Conservation (phyloP, 2,797 vertebrate species). For the Artibeus jamaicensis region DNA sequence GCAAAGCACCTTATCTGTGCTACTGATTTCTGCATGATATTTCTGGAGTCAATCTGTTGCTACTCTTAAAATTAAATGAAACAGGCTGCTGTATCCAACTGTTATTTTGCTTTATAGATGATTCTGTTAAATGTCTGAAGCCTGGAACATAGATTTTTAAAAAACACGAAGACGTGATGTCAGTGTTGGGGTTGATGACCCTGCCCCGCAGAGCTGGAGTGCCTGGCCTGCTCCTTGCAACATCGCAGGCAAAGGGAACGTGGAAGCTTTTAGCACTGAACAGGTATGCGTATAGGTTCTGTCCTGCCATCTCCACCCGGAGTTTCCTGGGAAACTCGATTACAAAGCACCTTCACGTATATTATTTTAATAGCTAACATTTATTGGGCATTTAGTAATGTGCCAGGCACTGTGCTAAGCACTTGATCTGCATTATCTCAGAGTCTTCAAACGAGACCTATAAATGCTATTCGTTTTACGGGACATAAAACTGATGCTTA, state of each 20-base stretch:
- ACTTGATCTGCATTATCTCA: neutral
- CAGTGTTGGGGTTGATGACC: neutral
- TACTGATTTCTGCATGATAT: constrained; percentile 28
- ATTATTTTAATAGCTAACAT: neutral
- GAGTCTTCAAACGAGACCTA: neutral
- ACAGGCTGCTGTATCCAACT: constrained; percentile 51
- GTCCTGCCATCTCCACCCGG: neutral
- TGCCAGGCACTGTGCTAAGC: neutral
- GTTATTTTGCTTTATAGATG: constrained; percentile 26
- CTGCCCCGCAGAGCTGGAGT: neutral
- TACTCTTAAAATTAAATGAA: constrained; percentile 57
- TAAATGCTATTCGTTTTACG: neutral
- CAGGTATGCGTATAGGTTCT: neutral
- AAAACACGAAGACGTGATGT: neutral
- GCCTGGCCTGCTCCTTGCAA: neutral
- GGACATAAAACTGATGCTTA: neutral
- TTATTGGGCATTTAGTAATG: neutral
- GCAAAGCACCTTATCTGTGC: constrained; percentile 26
- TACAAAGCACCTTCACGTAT: neutral
- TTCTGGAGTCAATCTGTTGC: constrained; percentile 67
- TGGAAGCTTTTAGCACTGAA: accelerated
- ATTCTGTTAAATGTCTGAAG: constrained; percentile 34
- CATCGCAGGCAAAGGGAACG: neutral
- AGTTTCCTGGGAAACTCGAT: neutral
- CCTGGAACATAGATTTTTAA: neutral